Percentiles rank a stretch among this genome's conserved stretches.
Evolutionary conservation across 2,113 vertebrate genomes (phyloP).

Genomic region (Sinosuthora webbiana): DNA sequence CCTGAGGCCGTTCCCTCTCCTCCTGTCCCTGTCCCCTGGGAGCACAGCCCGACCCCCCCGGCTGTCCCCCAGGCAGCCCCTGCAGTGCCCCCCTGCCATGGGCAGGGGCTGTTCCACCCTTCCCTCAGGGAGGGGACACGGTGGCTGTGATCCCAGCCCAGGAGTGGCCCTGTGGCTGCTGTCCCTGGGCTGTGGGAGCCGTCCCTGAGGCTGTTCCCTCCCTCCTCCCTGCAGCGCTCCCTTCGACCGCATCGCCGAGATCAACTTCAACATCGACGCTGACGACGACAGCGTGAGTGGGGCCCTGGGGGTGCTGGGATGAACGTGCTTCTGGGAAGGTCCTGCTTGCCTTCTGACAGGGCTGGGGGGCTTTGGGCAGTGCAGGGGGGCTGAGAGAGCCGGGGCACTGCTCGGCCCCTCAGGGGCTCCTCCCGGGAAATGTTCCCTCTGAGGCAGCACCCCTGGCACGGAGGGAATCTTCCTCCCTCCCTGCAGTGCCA

Average conservation of each 20-base stretch:
- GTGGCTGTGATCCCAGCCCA: rapidly evolving
- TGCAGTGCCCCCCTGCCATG: background rate
- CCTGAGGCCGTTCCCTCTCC: background rate
- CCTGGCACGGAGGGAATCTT: rapidly evolving
- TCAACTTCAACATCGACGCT: conserved; percentile 90
- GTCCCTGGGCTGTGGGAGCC: background rate
- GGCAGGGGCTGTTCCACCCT: background rate
- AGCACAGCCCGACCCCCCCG: background rate
- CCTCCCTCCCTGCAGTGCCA: too few relatives aligned
- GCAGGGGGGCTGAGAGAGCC: too few relatives aligned
- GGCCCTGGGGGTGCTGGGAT: rapidly evolving
- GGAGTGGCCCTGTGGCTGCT: background rate
- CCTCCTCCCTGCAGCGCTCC: conserved; percentile 78
- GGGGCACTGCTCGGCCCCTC: rapidly evolving
- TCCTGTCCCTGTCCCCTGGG: background rate
- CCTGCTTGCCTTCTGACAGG: background rate
- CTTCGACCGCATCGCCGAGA: conserved; percentile 94
- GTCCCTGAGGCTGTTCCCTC: background rate
- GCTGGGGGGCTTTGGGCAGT: rapidly evolving
- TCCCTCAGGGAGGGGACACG: rapidly evolving
- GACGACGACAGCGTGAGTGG: conserved; percentile 92
- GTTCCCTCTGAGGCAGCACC: background rate
- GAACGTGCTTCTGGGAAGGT: background rate
- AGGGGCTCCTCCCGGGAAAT: background rate
- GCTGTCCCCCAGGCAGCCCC: background rate